Conservation (phyloP, 2,797 vertebrate species). For the Enteromius paludinosus region DNA sequence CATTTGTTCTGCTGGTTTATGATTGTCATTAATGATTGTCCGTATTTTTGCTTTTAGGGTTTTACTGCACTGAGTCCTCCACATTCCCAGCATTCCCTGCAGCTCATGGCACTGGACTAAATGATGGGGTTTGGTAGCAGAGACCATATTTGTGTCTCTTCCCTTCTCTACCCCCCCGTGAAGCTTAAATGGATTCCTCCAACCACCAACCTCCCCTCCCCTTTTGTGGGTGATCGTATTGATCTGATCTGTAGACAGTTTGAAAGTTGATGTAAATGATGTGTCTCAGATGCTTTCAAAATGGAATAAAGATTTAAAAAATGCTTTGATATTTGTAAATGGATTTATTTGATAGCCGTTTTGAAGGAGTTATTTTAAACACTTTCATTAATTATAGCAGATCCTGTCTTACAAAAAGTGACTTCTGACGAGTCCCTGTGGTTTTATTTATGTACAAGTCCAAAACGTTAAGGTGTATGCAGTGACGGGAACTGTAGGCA, state of each 20-base stretch:
- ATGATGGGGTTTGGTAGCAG: conserved; percentile 67
- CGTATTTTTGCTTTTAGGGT: conserved; percentile 54
- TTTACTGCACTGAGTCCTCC: conserved; percentile 80
- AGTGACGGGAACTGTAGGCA: conserved; percentile 18
- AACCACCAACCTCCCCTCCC: conserved; percentile 53
- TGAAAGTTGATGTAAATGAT: conserved; percentile 73
- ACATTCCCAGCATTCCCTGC: conserved; percentile 81
- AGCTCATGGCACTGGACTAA: conserved; percentile 75
- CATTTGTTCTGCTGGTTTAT: not conserved
- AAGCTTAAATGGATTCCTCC: conserved; percentile 64
- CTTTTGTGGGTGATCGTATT: conserved; percentile 31
- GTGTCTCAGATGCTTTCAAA: conserved; percentile 71
- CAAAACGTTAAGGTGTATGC: conserved; percentile 10
- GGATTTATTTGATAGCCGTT: not conserved
- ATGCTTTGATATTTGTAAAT: conserved; percentile 56
- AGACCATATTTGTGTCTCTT: conserved; percentile 47
- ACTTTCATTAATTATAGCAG: not conserved
- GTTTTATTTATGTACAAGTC: not conserved
- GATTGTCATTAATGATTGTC: not conserved
- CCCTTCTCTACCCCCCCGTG: conserved; percentile 40
- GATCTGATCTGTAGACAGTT: conserved; percentile 64
- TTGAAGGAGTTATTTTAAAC: no score
- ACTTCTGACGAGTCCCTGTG: not conserved
- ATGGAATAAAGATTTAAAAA: conserved; percentile 73
- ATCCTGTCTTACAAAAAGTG: not conserved